Evolutionary conservation across 23 tunicate species (phyloP).

Genomic region (Ascidia mentula): DNA sequence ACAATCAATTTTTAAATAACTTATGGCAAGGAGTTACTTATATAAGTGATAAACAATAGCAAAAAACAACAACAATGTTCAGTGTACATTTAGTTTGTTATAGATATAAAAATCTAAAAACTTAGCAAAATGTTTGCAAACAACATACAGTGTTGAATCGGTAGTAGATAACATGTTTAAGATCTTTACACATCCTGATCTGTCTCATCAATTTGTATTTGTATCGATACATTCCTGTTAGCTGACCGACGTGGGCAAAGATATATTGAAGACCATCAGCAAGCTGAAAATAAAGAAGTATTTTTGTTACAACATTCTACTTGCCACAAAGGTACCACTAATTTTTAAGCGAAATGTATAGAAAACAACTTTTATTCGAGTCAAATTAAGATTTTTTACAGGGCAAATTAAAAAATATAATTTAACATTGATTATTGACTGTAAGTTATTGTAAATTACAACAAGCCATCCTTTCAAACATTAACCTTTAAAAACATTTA

Average conservation of each 20-base stretch:
- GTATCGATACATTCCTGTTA: slow-evolving; percentile 99
- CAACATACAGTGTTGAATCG: slow-evolving; percentile 92
- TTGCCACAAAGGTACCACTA: background rate
- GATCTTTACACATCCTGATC: slow-evolving; percentile 98
- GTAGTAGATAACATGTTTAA: slow-evolving; percentile 97
- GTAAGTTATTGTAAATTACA: too few relatives aligned
- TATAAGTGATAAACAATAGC: background rate
- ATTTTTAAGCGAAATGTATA: too few relatives aligned
- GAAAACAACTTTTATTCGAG: background rate
- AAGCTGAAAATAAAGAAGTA: slow-evolving; percentile 44
- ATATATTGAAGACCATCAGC: slow-evolving; percentile 98
- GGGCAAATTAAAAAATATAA: background rate
- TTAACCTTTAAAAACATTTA: too few relatives aligned
- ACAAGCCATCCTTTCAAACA: too few relatives aligned
- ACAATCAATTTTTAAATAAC: too few relatives aligned
- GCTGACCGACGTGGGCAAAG: slow-evolving; percentile 97
- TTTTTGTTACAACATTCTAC: background rate
- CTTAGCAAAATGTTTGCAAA: background rate
- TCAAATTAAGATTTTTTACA: background rate
- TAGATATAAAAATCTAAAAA: background rate
- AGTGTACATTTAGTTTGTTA: too few relatives aligned
- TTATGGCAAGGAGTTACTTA: too few relatives aligned
- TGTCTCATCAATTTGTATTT: slow-evolving; percentile 98
- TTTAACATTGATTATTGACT: background rate
- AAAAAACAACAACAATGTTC: too few relatives aligned